Evolutionary conservation across 2,888 invertebrate species (phyloP).

Genomic region (Artemia sp.): DNA sequence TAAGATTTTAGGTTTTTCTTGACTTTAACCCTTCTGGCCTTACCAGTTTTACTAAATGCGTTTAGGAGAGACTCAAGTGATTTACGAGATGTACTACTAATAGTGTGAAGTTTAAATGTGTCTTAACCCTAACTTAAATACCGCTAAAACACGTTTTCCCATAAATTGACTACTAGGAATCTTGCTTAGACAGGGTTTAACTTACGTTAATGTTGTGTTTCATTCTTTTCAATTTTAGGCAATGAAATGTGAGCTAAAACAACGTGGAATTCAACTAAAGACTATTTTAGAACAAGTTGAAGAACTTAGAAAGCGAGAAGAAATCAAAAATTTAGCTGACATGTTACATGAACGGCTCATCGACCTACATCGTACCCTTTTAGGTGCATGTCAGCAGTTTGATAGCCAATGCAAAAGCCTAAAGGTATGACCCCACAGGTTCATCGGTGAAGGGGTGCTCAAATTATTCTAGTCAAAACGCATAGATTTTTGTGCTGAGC

Average conservation of each 20-base stretch:
- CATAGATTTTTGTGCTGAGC: conserved; percentile 1
- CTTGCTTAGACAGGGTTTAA: too few relatives aligned
- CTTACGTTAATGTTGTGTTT: too few relatives aligned
- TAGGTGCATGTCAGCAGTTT: conserved; percentile 10
- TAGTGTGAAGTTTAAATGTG: too few relatives aligned
- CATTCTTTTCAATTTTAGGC: background rate
- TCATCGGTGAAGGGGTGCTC: conserved; percentile 3
- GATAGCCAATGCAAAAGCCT: conserved; percentile 8
- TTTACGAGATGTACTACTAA: too few relatives aligned
- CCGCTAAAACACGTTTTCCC: too few relatives aligned
- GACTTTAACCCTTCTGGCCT: too few relatives aligned
- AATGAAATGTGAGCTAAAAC: background rate
- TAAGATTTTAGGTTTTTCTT: too few relatives aligned
- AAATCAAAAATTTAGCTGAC: background rate
- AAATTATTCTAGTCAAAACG: conserved; percentile 13
- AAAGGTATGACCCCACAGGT: conserved; percentile 14
- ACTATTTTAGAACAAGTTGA: conserved; percentile 7
- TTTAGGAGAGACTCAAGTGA: too few relatives aligned
- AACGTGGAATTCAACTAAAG: background rate
- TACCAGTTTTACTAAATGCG: too few relatives aligned
- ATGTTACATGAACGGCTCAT: background rate
- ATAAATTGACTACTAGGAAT: too few relatives aligned
- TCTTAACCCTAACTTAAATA: too few relatives aligned
- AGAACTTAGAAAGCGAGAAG: conserved; percentile 5
- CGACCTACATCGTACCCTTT: conserved; percentile 3